Evolutionary conservation across 2,113 vertebrate species (phyloP).

Genomic region (Notothenia coriiceps): DNA sequence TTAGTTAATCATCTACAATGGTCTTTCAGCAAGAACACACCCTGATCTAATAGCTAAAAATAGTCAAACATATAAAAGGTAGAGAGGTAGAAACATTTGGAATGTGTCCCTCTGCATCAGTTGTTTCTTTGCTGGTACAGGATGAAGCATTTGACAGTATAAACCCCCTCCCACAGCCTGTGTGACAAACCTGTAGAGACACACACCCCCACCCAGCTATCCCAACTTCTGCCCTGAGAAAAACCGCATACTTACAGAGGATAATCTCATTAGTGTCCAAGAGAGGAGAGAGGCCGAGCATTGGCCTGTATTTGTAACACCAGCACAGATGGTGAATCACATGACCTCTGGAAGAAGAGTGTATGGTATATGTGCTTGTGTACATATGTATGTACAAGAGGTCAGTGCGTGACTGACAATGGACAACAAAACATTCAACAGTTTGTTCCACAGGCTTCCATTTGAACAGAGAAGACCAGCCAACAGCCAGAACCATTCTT

Average conservation of each 20-base stretch:
- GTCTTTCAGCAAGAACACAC: neutral
- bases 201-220: slow-evolving; percentile 29
- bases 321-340: slow-evolving; percentile 80
- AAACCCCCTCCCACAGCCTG: neutral
- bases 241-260: slow-evolving; percentile 74
- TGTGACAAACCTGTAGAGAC: slow-evolving; percentile 12
- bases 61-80: too few relatives aligned
- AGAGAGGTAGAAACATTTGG: neutral
- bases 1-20: neutral
- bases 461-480: slow-evolving; percentile 35
- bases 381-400: slow-evolving; percentile 47
- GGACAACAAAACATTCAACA: slow-evolving; percentile 77
- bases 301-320: slow-evolving; percentile 66
- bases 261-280: slow-evolving; percentile 83
- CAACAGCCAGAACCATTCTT: slow-evolving; percentile 47
- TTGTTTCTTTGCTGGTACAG: neutral
- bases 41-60: neutral
- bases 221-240: slow-evolving; percentile 36
- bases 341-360: slow-evolving; percentile 64
- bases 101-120: neutral
- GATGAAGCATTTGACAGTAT: neutral
- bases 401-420: slow-evolving; percentile 67
- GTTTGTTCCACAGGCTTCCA: slow-evolving; percentile 78
- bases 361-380: slow-evolving; percentile 34
- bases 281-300: slow-evolving; percentile 56